These are phyloP conservation scores for Eudasyphora cyanicolor DNA, from an alignment of 2,888 invertebrate genomes.

Conservation along the genomic window DNA sequence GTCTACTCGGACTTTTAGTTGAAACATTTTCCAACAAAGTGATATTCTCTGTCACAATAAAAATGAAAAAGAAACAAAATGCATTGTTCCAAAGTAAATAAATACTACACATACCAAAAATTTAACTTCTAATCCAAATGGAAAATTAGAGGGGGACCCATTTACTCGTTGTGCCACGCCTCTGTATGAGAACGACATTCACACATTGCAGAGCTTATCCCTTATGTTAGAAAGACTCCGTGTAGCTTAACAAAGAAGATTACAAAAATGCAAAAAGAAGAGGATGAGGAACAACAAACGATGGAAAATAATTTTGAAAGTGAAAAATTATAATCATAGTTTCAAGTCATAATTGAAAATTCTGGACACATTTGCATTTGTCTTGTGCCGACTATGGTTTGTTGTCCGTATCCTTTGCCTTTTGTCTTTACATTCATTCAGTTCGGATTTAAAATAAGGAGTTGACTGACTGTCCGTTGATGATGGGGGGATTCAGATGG, in stretches of 20 bases:
- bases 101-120: too few species aligned
- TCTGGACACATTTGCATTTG: slow-evolving; percentile 65
- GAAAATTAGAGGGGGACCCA: too few species aligned
- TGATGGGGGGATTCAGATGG: slow-evolving; percentile 14
- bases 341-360: slow-evolving; percentile 64
- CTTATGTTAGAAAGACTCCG: background rate
- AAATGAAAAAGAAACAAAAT: too few species aligned
- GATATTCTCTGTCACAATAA: too few species aligned
- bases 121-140: too few species aligned
- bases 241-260: background rate
- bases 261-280: slow-evolving; percentile 9
- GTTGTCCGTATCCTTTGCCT: background rate
- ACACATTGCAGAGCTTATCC: background rate
- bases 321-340: slow-evolving; percentile 63
- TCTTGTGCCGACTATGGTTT: slow-evolving; percentile 53
- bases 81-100: too few species aligned
- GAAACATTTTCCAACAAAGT: too few species aligned
- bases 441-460: background rate
- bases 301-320: slow-evolving; percentile 43
- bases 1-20: too few species aligned
- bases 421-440: background rate
- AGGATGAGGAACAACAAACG: slow-evolving; percentile 9
- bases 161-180: background rate
- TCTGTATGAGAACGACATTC: background rate
- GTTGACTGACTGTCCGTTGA: slow-evolving; percentile 37